Conservation (phyloP, 2,797 vertebrate genomes). For the Neosilurus mollespiculum region DNA sequence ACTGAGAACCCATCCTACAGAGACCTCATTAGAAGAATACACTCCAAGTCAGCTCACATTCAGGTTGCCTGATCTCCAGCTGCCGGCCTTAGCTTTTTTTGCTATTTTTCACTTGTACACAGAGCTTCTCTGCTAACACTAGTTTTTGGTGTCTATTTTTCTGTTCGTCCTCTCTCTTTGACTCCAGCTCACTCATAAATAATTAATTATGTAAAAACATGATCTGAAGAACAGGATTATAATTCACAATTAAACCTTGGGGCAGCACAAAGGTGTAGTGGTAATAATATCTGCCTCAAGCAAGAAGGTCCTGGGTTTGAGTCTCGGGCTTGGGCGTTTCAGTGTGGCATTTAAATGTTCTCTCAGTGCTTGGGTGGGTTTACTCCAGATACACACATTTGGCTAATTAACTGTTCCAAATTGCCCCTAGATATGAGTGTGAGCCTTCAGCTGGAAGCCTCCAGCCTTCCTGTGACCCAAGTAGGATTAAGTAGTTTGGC, state of each 20-base stretch:
- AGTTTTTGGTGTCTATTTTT: background rate
- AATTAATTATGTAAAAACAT: background rate
- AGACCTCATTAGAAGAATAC: conserved; percentile 45
- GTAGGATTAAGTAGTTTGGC: too few relatives aligned
- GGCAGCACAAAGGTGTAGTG: too few relatives aligned
- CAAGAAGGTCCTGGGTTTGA: too few relatives aligned
- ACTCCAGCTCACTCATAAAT: background rate
- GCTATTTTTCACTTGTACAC: conserved; percentile 28
- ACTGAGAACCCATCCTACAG: conserved; percentile 14
- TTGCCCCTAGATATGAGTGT: too few relatives aligned
- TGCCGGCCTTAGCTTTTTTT: conserved; percentile 19
- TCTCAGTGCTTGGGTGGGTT: too few relatives aligned
- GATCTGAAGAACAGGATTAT: background rate
- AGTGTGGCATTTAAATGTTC: too few relatives aligned
- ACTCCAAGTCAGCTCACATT: conserved; percentile 21
- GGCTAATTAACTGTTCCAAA: too few relatives aligned
- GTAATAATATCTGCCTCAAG: too few relatives aligned
- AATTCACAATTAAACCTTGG: background rate
- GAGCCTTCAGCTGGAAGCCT: too few relatives aligned
- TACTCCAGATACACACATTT: too few relatives aligned
- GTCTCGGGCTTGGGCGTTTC: too few relatives aligned
- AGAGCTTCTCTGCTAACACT: background rate
- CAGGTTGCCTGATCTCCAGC: conserved; percentile 25
- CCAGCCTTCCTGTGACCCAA: too few relatives aligned
- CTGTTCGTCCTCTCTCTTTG: background rate